These are phyloP conservation scores for Chymomyza caudatula DNA, from an alignment of 2,888 invertebrate species.

Conservation along the genomic window DNA sequence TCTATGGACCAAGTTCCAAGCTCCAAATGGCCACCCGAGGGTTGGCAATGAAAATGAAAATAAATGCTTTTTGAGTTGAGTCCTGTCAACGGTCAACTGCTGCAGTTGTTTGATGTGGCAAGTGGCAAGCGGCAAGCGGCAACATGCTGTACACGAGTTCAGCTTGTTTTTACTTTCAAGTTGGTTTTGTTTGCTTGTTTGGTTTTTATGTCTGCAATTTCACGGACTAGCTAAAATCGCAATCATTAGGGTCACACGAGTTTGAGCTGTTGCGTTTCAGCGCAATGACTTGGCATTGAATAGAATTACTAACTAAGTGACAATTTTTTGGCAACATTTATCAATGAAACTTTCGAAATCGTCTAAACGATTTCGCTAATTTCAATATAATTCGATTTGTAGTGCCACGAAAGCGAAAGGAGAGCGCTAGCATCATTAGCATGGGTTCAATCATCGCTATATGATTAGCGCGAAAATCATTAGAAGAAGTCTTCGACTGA, in stretches of 20 bases:
- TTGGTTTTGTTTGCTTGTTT: conserved; percentile 42
- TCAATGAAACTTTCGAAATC: conserved; percentile 9
- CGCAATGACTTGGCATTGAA: background rate
- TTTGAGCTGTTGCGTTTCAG: background rate
- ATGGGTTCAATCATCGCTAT: conserved; percentile 33
- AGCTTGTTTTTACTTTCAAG: background rate
- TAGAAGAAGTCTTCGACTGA: background rate
- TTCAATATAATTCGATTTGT: conserved; percentile 5
- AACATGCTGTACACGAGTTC: conserved; percentile 42
- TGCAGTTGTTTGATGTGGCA: conserved; percentile 66
- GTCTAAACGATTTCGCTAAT: conserved; percentile 47
- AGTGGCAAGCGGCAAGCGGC: conserved; percentile 14
- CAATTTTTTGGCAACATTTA: conserved; percentile 18
- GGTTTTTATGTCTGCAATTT: conserved; percentile 50
- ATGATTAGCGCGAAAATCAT: no score
- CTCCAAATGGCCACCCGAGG: background rate
- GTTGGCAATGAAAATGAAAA: conserved; percentile 65
- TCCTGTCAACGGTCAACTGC: conserved; percentile 64
- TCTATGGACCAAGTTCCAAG: background rate
- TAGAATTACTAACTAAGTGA: conserved; percentile 5
- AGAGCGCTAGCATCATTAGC: conserved; percentile 33
- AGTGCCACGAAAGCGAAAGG: conserved; percentile 11
- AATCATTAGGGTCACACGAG: conserved; percentile 63
- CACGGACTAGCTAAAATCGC: conserved; percentile 54
- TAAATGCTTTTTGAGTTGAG: conserved; percentile 58